phyloP scores from a whole-genome alignment of 2,888 invertebrate genomes.

The Temnothorax unifasciatus region DNA sequence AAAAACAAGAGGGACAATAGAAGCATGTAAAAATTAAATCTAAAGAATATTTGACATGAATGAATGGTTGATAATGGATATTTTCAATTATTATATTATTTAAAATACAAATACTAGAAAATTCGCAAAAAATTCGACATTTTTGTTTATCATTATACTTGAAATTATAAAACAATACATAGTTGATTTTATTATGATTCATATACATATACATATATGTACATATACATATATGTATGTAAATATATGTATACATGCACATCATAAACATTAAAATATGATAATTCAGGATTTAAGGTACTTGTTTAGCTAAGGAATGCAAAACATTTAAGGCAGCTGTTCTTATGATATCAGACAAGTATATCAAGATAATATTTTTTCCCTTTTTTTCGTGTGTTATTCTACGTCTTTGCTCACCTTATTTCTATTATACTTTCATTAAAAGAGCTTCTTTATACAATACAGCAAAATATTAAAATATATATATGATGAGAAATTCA shows the following conservation, averaged over 20 bases:
- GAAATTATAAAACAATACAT: neutral
- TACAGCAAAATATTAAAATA: neutral
- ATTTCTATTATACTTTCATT: neutral
- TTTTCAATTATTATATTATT: slow-evolving; percentile 17
- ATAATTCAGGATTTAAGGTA: neutral
- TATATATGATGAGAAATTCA: neutral
- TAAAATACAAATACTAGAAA: slow-evolving; percentile 12
- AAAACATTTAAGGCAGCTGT: neutral
- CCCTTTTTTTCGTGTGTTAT: neutral
- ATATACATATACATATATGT: no score
- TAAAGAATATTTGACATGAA: neutral
- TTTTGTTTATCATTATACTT: neutral
- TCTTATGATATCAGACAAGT: neutral
- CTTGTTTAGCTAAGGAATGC: neutral
- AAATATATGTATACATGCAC: neutral
- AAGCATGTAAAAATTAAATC: slow-evolving; percentile 11
- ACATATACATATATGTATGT: neutral
- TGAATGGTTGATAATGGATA: no score
- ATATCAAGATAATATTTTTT: neutral
- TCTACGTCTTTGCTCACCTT: neutral
- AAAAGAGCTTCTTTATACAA: neutral
- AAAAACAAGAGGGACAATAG: slow-evolving; percentile 19
- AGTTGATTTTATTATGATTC: neutral
- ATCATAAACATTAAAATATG: neutral
- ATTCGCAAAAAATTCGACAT: neutral